A percentile compares a stretch with the other conserved stretches of the same genome.
phyloP scores from a whole-genome alignment of 2,797 vertebrate genomes.

The Tangara arthus region DNA sequence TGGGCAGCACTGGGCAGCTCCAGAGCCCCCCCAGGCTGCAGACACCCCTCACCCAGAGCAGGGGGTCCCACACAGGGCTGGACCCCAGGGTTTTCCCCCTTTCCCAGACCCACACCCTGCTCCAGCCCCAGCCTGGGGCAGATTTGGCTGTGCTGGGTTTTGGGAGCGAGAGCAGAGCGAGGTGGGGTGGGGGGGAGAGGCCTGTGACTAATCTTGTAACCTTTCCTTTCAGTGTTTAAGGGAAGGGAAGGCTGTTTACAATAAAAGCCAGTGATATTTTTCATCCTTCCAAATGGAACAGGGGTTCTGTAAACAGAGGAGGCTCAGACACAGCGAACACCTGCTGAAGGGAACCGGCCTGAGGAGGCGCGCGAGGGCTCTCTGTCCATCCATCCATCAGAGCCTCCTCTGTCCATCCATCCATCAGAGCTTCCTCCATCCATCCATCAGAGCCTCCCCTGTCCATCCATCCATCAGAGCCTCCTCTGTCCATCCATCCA shows the following conservation, averaged over 20 bases:
- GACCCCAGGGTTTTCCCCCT: fast-evolving
- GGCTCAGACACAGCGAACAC: conserved; percentile 88
- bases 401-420: neutral
- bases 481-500: too few relatives aligned
- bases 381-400: neutral
- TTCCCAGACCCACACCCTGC: neutral
- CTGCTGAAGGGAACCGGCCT: conserved; percentile 76
- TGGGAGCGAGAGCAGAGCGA: neutral
- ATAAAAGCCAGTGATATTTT: conserved; percentile 77
- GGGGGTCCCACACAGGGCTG: neutral
- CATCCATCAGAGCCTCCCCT: too few relatives aligned
- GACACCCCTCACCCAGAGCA: conserved; percentile 17
- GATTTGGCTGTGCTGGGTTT: neutral
- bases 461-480: too few relatives aligned
- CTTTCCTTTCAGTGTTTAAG: conserved; percentile 80
- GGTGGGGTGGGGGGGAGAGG: neutral
- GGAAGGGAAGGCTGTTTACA: conserved; percentile 80
- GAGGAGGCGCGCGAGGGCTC: neutral
- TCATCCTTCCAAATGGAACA: conserved; percentile 87
- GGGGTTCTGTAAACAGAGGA: conserved; percentile 86
- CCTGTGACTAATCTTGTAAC: conserved; percentile 82
- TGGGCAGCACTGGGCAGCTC: conserved; percentile 69
- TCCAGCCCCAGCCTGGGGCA: neutral
- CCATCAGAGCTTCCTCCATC: too few relatives aligned
- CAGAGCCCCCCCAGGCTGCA: conserved; percentile 75